phyloP scores from a whole-genome alignment of 2,888 invertebrate genomes.

The Pardosa pseudoannulata region DNA sequence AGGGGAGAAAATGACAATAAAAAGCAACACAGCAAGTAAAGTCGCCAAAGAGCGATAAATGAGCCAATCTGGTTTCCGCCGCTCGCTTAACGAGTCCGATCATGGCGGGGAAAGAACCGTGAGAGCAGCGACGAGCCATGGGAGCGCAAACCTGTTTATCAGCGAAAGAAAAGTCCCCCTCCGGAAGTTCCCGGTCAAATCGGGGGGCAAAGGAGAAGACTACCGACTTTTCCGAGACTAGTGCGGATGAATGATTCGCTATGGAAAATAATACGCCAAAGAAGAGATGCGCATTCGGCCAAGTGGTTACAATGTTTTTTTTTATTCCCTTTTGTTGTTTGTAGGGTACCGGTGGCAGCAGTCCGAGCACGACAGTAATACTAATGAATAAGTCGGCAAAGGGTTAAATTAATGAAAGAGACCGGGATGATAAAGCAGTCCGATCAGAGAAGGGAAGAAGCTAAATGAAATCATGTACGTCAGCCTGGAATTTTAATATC shows the following conservation, averaged over 20 bases:
- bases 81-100: constrained; percentile 69
- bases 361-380: neutral
- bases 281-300: constrained; percentile 37
- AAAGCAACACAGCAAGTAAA: too few relatives aligned
- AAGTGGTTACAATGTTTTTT: constrained; percentile 20
- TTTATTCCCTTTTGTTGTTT: constrained; percentile 48
- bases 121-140: constrained; percentile 67
- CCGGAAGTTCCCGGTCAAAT: constrained; percentile 66
- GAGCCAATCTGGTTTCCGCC: neutral
- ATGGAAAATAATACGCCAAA: constrained; percentile 52
- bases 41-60: constrained; percentile 27
- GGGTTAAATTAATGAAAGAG: neutral
- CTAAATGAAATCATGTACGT: too few relatives aligned
- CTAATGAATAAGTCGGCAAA: neutral
- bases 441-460: too few relatives aligned
- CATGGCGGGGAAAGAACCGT: constrained; percentile 66
- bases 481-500: neutral
- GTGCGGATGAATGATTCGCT: constrained; percentile 67
- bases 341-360: constrained; percentile 28
- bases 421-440: too few relatives aligned
- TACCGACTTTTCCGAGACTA: constrained; percentile 38
- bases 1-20: too few relatives aligned
- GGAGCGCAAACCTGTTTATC: constrained; percentile 72
- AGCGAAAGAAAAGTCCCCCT: constrained; percentile 51
- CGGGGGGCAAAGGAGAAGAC: constrained; percentile 40